A percentile compares a stretch with the other conserved stretches of the same genome.
Evolutionary conservation across 2,113 vertebrate genomes (phyloP).

Genomic region (Myocastor coypus): DNA sequence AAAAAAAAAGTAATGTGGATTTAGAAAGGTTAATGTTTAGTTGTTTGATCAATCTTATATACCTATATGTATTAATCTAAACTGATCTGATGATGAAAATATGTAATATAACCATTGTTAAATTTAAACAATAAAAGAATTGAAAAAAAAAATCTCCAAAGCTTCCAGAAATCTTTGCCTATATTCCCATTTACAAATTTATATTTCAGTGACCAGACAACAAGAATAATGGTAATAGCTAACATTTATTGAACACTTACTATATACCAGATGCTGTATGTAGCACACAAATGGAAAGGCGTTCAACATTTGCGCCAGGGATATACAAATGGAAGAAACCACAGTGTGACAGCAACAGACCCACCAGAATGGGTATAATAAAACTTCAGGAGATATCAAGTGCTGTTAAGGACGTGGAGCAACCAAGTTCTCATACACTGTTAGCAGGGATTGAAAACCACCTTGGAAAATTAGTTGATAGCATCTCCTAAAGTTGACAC

Average conservation of each 20-base stretch:
- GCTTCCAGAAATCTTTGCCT: no score
- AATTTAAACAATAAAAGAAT: no score
- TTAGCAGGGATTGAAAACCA: not conserved
- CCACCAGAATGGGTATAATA: not conserved
- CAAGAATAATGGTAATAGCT: not conserved
- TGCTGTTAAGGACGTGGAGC: not conserved
- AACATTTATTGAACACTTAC: not conserved
- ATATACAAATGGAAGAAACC: not conserved
- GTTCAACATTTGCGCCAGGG: not conserved
- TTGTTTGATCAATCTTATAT: no score
- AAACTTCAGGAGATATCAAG: not conserved
- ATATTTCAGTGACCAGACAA: not conserved
- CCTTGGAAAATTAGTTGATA: not conserved
- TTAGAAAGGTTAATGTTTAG: no score
- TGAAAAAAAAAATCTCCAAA: no score
- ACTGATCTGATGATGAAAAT: no score
- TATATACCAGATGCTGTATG: not conserved
- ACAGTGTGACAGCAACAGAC: not conserved
- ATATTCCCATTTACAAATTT: constrained; percentile 20
- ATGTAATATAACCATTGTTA: no score
- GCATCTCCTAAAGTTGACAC: not conserved
- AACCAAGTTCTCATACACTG: not conserved
- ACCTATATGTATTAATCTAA: no score
- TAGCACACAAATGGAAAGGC: not conserved
- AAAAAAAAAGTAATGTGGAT: no score